Evolutionary conservation across 2,797 vertebrate genomes (phyloP).

Genomic region (Pangasius sanitwongsei): DNA sequence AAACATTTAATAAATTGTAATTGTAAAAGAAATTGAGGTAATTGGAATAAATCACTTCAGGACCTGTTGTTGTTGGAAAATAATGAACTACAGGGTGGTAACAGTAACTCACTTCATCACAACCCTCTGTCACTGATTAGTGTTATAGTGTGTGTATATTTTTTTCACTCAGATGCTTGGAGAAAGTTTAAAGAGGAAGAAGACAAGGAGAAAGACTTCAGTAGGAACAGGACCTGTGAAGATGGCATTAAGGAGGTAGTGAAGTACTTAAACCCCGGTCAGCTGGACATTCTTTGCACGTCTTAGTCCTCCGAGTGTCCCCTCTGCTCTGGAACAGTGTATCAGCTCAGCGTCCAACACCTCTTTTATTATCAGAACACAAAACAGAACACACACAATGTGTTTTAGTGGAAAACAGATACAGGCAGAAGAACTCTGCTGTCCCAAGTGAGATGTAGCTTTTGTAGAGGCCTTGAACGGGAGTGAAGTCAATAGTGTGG

Average conservation of each 20-base stretch:
- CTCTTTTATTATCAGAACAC: conserved; percentile 51
- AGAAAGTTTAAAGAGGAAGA: conserved; percentile 75
- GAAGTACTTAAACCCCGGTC: conserved; percentile 76
- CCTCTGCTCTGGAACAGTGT: conserved; percentile 27
- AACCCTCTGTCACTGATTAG: not conserved
- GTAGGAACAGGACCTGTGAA: conserved; percentile 71
- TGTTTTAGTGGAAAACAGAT: conserved; percentile 55
- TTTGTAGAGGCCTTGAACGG: conserved; percentile 35
- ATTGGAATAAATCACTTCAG: not conserved
- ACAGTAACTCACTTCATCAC: not conserved
- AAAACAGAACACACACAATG: conserved; percentile 36
- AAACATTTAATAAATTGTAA: not conserved
- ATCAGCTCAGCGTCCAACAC: conserved; percentile 40
- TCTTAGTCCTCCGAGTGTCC: conserved; percentile 61
- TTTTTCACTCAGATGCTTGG: conserved; percentile 70
- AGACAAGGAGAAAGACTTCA: conserved; percentile 67
- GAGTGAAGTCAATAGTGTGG: conserved; percentile 33
- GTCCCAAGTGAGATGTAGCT: conserved; percentile 41
- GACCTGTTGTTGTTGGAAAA: not conserved
- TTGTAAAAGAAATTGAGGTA: too few species aligned
- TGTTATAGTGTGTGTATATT: not conserved
- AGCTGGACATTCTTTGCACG: conserved; percentile 73
- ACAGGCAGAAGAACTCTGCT: conserved; percentile 48
- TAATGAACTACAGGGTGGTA: not conserved
- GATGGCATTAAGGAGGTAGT: conserved; percentile 77